Base-by-base conservation (phyloP, 2,888 invertebrate genomes). In the Chydorus sphaericus region DNA sequence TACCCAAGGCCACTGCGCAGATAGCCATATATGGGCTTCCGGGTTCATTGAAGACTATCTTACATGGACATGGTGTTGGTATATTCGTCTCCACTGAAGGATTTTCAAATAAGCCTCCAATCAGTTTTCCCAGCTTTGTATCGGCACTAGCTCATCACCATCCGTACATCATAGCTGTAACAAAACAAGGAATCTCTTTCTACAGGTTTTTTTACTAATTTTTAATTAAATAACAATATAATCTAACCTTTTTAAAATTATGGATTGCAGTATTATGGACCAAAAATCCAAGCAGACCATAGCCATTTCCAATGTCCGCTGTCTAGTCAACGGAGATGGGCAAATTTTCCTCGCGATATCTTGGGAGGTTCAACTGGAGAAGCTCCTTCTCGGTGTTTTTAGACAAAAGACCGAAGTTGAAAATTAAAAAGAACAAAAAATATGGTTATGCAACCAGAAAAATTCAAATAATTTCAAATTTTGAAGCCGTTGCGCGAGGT, bases 51-150 rank as follows among this genome's bases (percentile, higher is more conserved):
- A n/a, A n/a, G n/a, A n/a, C n/a, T n/a, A n/a, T n/a, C n/a, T n/a
- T n/a, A n/a, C n/a, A n/a, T n/a, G n/a, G n/a, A n/a, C n/a, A n/a
- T n/a, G n/a, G n/a, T n/a, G 26, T 56, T 2, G 56, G 56, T 18
- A 50, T 56, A n/a, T 56, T 56, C 28, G 56, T 56, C 18, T n/a
- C 31, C 26, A 31, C 49, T n/a, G 29, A 48, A 31, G 56, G 56
- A 4, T 48, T 48, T 30, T 56, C 56, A 20, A 36, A 49, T 16
- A 48, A 30, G 36, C 56, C 56, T 33, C 56, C 56, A 7, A 30
- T 56, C 11, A 30, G 23, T 28, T 56, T 38, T 18, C n/a, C 37
- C 8, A 37, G 31, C 18, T 18, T 26, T n/a, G 50, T 56, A 14
- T 28, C 28, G 8, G 30, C 56, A 20, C 23, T 49, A 30, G 44